A percentile compares a stretch with the other conserved stretches of the same genome.
Conservation (phyloP, 2,113 vertebrate species). For the Nerophis ophidion region DNA sequence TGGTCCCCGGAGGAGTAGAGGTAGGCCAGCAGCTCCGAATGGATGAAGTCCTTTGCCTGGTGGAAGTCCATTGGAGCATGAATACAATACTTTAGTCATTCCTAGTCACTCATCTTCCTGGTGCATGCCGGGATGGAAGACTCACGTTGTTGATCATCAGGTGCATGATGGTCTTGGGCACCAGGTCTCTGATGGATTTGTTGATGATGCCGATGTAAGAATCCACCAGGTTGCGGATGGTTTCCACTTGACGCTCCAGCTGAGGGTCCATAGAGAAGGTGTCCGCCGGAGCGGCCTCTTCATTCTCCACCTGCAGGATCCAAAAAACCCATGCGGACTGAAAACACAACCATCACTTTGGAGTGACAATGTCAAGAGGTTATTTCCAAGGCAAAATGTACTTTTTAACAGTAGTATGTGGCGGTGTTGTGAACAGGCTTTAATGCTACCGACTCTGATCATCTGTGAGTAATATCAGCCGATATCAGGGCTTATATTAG, state of each 20-base stretch:
- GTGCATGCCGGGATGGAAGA: conserved; percentile 6
- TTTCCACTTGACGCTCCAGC: conserved; percentile 93
- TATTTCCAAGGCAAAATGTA: too few species aligned
- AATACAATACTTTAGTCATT: too few species aligned
- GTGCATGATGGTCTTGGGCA: conserved; percentile 99
- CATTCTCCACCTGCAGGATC: conserved; percentile 73
- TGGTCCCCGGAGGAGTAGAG: conserved; percentile 91
- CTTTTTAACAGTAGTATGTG: too few species aligned
- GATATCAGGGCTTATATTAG: too few species aligned
- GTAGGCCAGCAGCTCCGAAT: conserved; percentile 90
- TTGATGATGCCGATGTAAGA: conserved; percentile 93
- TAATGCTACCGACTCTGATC: too few species aligned
- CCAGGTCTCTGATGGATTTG: conserved; percentile 93
- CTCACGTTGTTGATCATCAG: conserved; percentile 97
- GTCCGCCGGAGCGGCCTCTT: conserved; percentile 80
- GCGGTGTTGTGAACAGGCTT: too few species aligned
- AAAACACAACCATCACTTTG: too few species aligned
- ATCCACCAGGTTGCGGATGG: conserved; percentile 94
- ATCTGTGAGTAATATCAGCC: too few species aligned
- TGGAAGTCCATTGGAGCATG: neutral
- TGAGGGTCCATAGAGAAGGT: conserved; percentile 97
- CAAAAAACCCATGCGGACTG: neutral
- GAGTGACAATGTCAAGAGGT: too few species aligned
- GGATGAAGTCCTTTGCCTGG: conserved; percentile 94
- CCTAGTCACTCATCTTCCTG: too few species aligned